A percentile compares a stretch with the other conserved stretches of the same genome.
Conservation (phyloP, 2,888 invertebrate species). For the Scaptodrosophila latifasciaeformis region DNA sequence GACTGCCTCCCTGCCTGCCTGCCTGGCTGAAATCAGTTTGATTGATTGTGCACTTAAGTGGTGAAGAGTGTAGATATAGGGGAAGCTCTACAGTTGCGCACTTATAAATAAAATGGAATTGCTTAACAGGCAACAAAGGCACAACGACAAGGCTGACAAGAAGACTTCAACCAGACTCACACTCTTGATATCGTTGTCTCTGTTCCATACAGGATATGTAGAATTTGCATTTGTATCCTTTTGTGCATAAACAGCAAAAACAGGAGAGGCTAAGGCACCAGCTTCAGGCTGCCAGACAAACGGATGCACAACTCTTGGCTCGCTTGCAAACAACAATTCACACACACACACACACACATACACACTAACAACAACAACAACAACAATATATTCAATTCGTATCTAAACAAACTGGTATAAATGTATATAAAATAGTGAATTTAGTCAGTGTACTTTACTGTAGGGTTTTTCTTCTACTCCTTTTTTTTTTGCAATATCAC, state of each 20-base stretch:
- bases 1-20: constrained; percentile 9
- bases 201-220: constrained; percentile 31
- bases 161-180: no score
- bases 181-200: no score
- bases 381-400: no score
- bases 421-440: constrained; percentile 49
- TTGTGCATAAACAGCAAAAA: constrained; percentile 47
- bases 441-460: constrained; percentile 26
- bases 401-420: constrained; percentile 37
- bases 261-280: no score
- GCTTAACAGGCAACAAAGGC: constrained; percentile 6
- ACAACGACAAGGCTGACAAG: constrained; percentile 1
- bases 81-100: constrained; percentile 6
- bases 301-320: constrained; percentile 3
- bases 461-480: no score
- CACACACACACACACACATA: constrained; percentile 17
- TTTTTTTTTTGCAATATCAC: no score
- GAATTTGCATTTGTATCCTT: constrained; percentile 61
- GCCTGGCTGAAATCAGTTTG: constrained; percentile 62
- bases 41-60: constrained; percentile 71
- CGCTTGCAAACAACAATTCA: constrained; percentile 22
- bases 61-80: constrained; percentile 19
- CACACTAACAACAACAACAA: constrained; percentile 5
- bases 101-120: constrained; percentile 49
- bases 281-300: constrained; percentile 19